phyloP scores from a whole-genome alignment of 35 echinoderm and acorn worm species.

The Apostichopus californicus region DNA sequence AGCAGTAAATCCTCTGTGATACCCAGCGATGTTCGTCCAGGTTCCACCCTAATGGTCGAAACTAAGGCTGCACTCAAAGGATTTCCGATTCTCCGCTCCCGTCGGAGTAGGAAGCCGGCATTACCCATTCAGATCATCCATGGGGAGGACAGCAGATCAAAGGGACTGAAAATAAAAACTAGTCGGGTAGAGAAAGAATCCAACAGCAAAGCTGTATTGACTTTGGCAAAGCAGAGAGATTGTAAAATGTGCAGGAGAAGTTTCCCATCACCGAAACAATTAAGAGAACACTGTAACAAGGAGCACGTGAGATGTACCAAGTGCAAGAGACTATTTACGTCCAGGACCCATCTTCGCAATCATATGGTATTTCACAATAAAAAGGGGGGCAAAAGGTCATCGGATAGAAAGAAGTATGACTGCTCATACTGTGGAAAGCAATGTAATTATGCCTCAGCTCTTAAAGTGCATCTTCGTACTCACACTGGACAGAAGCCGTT shows the following conservation, averaged over 20 bases:
- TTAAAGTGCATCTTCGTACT: conserved; percentile 85
- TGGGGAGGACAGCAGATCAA: background rate
- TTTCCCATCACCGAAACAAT: conserved; percentile 50
- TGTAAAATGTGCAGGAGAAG: conserved; percentile 73
- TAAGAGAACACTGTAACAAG: conserved; percentile 59
- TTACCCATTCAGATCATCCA: conserved; percentile 24
- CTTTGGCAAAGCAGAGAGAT: conserved; percentile 45
- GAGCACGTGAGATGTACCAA: conserved; percentile 73
- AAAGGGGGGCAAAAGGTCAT: conserved; percentile 33
- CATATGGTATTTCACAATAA: conserved; percentile 71
- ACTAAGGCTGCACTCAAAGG: conserved; percentile 83
- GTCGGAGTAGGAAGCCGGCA: conserved; percentile 27
- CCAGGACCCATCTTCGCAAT: conserved; percentile 48
- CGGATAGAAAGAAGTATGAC: conserved; percentile 48
- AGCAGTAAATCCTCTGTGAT: conserved; percentile 19
- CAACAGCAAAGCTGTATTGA: conserved; percentile 12
- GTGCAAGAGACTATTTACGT: conserved; percentile 70
- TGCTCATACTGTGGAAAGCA: conserved; percentile 87
- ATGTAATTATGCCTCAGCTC: conserved; percentile 65
- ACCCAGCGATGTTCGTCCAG: conserved; percentile 32
- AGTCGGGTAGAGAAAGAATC: conserved; percentile 26
- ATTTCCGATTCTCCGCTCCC: conserved; percentile 51
- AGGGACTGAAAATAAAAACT: conserved; percentile 12
- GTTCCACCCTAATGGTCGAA: conserved; percentile 62
- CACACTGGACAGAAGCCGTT: conserved; percentile 93